phyloP scores from a whole-genome alignment of 2,888 invertebrate species.

The Caenorhabditis sp. region DNA sequence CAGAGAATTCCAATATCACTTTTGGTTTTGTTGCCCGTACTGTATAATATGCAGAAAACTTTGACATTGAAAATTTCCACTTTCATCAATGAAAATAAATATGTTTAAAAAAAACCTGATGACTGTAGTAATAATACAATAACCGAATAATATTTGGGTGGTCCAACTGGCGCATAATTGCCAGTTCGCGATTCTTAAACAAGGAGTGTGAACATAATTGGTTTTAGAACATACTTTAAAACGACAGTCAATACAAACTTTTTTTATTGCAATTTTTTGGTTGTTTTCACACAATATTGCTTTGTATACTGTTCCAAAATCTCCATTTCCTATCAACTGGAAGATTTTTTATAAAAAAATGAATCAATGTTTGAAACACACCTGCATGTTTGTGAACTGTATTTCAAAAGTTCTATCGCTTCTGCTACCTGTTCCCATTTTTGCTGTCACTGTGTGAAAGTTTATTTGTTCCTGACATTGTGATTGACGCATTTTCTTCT shows the following conservation, averaged over 20 bases:
- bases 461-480: too few species aligned
- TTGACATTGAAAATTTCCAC: too few species aligned
- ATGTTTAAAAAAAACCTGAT: slow-evolving; percentile 5
- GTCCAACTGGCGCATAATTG: slow-evolving; percentile 64
- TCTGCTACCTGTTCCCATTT: slow-evolving; percentile 51
- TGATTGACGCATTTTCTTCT: too few species aligned
- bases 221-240: slow-evolving; percentile 50
- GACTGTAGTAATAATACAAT: slow-evolving; percentile 56
- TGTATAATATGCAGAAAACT: too few species aligned
- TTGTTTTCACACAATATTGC: slow-evolving; percentile 58
- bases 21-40: too few species aligned
- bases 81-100: too few species aligned
- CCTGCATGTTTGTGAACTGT: slow-evolving; percentile 49
- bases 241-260: slow-evolving; percentile 59
- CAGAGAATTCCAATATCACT: too few species aligned
- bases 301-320: slow-evolving; percentile 65
- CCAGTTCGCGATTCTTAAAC: slow-evolving; percentile 61
- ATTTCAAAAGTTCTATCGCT: slow-evolving; percentile 52
- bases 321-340: slow-evolving; percentile 66
- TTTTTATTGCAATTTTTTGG: slow-evolving; percentile 67
- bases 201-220: too few species aligned
- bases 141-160: slow-evolving; percentile 67
- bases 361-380: neutral
- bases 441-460: slow-evolving; percentile 48
- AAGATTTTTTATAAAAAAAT: neutral